These are phyloP conservation scores for Gnatocerus cornutus DNA, from an alignment of 2,888 invertebrate species.

Conservation along the genomic window DNA sequence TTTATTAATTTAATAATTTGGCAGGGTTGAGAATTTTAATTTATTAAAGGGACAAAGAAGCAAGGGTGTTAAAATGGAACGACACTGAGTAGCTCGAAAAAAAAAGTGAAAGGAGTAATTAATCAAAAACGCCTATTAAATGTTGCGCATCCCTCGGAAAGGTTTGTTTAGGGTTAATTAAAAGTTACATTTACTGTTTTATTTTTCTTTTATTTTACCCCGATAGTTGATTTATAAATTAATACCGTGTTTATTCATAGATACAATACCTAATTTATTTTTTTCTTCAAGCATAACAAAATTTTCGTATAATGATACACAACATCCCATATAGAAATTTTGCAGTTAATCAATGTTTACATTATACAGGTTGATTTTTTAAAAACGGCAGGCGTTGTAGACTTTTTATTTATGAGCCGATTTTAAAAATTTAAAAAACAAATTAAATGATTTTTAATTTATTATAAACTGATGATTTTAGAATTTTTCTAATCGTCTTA, in stretches of 20 bases:
- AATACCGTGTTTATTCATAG: neutral
- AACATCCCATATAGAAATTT: no score
- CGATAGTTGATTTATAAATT: neutral
- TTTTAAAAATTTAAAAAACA: no score
- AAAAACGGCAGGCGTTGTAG: no score
- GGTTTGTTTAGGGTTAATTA: slow-evolving; percentile 13
- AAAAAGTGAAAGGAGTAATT: slow-evolving; percentile 11
- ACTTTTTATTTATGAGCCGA: no score
- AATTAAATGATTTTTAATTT: no score
- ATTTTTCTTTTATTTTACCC: neutral
- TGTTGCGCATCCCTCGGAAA: neutral
- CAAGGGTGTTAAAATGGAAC: neutral
- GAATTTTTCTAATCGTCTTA: no score
- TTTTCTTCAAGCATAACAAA: no score
- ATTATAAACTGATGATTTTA: no score
- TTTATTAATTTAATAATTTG: slow-evolving; percentile 10
- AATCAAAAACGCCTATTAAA: slow-evolving; percentile 20
- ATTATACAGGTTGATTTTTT: no score
- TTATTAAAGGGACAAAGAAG: slow-evolving; percentile 14
- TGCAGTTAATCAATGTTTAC: no score
- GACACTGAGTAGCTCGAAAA: slow-evolving; percentile 8
- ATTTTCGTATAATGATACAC: no score
- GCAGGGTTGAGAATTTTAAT: slow-evolving; percentile 8
- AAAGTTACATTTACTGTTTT: neutral
- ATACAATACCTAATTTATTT: no score